A percentile compares a stretch with the other conserved stretches of the same genome.
Evolutionary conservation across 2,113 vertebrate species (phyloP).

Genomic region (Labrus mixtus): DNA sequence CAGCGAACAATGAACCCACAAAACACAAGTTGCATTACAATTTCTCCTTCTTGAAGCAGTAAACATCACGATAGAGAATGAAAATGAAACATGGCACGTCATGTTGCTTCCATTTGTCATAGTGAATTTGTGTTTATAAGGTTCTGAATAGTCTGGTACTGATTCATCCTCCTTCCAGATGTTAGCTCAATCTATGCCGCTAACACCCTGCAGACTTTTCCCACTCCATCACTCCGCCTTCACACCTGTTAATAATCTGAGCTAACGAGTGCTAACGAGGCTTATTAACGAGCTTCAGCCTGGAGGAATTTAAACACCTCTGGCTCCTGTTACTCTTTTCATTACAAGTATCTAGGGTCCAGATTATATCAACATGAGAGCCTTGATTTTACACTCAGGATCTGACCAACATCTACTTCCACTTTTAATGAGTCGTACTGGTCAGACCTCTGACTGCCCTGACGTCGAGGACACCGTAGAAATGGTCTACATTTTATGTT

Average conservation of each 20-base stretch:
- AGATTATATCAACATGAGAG: background rate
- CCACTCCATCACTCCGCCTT: background rate
- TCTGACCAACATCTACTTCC: too few species aligned
- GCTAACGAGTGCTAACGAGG: background rate
- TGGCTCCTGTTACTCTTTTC: background rate
- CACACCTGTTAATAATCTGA: conserved; percentile 5
- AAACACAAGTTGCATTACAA: background rate
- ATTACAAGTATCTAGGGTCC: background rate
- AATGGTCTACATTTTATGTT: too few species aligned
- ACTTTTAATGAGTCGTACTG: too few species aligned
- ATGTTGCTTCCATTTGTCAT: too few species aligned
- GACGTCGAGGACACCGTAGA: too few species aligned
- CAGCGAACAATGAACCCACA: conserved; percentile 29
- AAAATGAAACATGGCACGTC: background rate
- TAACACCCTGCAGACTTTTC: background rate
- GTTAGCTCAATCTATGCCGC: background rate
- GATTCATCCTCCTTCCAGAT: background rate
- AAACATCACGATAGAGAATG: background rate
- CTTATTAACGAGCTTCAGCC: conserved; percentile 4
- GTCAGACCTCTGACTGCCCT: too few species aligned
- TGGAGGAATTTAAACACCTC: background rate
- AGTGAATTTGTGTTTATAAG: background rate
- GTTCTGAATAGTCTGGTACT: background rate
- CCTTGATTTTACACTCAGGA: background rate
- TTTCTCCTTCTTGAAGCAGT: background rate